Base-by-base conservation (phyloP, 2,888 invertebrate genomes). In the Crossocerus cetratus region DNA sequence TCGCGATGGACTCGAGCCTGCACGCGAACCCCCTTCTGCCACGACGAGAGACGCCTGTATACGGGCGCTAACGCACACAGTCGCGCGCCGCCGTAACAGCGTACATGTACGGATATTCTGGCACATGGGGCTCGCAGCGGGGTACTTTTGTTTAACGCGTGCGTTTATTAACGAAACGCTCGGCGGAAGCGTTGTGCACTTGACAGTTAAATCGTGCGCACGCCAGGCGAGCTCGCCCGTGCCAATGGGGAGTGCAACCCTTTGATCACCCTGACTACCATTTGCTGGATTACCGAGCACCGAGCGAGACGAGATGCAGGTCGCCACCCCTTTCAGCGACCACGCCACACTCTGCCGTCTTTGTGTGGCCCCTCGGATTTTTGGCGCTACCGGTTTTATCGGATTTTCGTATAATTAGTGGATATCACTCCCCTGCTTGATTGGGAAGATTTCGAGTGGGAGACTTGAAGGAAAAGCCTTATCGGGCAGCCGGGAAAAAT, bases 71-170 rank as follows among this genome's bases (percentile, higher is more conserved):
- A 74, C 67, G n/a, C 63, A 72, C 67, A 11, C 45, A 54, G 11
- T 14, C 56, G 49, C 16, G 14, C n/a, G 45, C 16, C 16, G 14
- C 49, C n/a, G 14, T 11, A 16, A 13, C 13, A 13, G 43, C 13
- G 43, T 49, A 49, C 49, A 16, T 13, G 49, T 49, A 16, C 13
- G 13, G 1, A 14, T 11, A 1, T 49, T 14, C 49, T 16, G 49
- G 49, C 49, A 14, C 14, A 49, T 49, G 49, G 14, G 8, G 32
- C 49, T 49, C 78, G 11, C 78, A 69, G 81, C 80, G 57, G 80
- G 80, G 58, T 70, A 67, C 81, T 75, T 78, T 81, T 80, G 78
- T 81, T 72, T 80, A 79, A 79, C 69, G 65, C 66, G 61, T 54
- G 32, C 78, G 69, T 80, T 78, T 81, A 80, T 78, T 75, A 69